Percentiles rank a stretch among this genome's conserved stretches.
These are phyloP conservation scores for Drosophila pruinosa DNA, from an alignment of 1,140 invertebrate species.

Conservation along the genomic window DNA sequence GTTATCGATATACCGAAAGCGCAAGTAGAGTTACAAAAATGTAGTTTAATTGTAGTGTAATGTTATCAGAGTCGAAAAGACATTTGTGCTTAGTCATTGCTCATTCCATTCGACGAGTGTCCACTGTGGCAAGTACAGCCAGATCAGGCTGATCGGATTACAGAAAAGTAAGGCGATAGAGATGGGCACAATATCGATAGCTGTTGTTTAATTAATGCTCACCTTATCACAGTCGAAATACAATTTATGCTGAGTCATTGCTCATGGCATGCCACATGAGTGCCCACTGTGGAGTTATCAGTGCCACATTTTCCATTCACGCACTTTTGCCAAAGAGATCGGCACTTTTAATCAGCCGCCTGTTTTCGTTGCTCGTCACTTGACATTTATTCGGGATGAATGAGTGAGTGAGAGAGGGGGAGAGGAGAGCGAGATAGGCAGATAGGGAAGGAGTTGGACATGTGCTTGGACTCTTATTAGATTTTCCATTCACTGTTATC, in stretches of 20 bases:
- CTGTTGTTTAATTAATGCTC: neutral
- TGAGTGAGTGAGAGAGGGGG: neutral
- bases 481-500: conserved; percentile 31
- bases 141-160: too few relatives aligned
- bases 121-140: too few relatives aligned
- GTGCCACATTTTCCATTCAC: conserved; percentile 7
- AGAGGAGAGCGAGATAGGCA: too few relatives aligned
- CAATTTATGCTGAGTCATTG: neutral
- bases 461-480: conserved; percentile 22
- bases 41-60: too few relatives aligned
- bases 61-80: too few relatives aligned
- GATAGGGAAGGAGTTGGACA: neutral
- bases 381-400: neutral
- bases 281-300: neutral
- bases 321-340: conserved; percentile 17
- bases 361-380: conserved; percentile 2
- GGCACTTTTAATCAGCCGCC: conserved; percentile 20
- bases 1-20: too few relatives aligned
- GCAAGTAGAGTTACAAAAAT: too few relatives aligned
- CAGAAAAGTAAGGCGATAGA: neutral
- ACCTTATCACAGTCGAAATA: neutral
- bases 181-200: neutral
- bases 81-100: too few relatives aligned
- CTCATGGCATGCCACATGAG: neutral
- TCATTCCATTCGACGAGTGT: too few relatives aligned